A percentile compares a stretch with the other conserved stretches of the same genome.
These are phyloP conservation scores for Ochotona curzoniae DNA, from an alignment of 2,113 vertebrate genomes.

Conservation along the genomic window DNA sequence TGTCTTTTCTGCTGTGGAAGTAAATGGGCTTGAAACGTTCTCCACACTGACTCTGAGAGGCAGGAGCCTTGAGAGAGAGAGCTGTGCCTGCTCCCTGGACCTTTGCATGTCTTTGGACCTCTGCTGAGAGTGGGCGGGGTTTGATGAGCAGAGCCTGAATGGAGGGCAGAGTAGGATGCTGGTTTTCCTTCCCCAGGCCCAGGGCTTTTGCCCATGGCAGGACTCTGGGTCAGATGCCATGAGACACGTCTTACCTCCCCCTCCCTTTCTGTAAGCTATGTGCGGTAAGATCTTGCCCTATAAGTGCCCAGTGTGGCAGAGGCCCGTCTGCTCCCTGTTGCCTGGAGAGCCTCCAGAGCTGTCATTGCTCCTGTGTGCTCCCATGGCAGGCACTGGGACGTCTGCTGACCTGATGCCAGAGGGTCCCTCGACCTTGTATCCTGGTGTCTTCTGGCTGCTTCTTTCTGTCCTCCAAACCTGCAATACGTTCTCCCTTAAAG, in stretches of 20 bases:
- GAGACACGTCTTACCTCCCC: neutral
- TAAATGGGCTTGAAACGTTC: neutral
- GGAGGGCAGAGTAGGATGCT: constrained; percentile 13
- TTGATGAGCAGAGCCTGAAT: constrained; percentile 10
- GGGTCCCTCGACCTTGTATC: neutral
- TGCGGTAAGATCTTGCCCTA: neutral
- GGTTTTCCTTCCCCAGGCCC: neutral
- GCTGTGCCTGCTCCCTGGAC: neutral
- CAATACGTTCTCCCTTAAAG: neutral
- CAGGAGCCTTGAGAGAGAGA: neutral
- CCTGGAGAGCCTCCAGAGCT: neutral
- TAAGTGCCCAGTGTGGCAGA: neutral
- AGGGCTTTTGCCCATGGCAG: neutral
- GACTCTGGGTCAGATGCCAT: neutral
- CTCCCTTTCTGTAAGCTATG: neutral
- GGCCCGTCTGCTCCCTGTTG: neutral
- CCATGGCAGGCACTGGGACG: neutral
- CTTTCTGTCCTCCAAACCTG: neutral
- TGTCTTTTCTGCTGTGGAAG: constrained; percentile 43
- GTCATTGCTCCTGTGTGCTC: neutral
- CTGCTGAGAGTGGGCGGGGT: neutral
- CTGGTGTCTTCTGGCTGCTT: neutral
- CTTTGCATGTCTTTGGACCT: constrained; percentile 49
- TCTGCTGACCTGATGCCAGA: neutral
- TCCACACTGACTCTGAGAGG: neutral